Conservation (phyloP, 2,888 invertebrate species). For the Platycheirus rosarum region DNA sequence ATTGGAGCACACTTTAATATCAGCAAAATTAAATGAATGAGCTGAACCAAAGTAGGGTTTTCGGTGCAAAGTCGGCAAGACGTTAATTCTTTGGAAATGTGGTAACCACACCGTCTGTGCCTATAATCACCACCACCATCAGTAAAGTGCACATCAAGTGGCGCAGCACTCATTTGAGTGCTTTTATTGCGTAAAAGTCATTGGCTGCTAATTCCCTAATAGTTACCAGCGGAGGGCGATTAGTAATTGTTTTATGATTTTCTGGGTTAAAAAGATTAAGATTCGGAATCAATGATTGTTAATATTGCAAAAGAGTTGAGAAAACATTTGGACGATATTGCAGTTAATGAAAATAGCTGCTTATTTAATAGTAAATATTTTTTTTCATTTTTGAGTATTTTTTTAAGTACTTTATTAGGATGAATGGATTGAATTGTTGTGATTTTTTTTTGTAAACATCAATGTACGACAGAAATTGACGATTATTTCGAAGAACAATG, state of each 20-base stretch:
- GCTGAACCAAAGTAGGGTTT: slow-evolving; percentile 14
- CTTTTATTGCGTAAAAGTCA: slow-evolving; percentile 56
- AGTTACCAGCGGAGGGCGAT: slow-evolving; percentile 26
- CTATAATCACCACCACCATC: too few relatives aligned
- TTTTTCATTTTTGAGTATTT: too few relatives aligned
- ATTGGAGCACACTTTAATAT: slow-evolving; percentile 46
- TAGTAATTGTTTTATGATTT: slow-evolving; percentile 39
- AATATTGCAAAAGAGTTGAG: slow-evolving; percentile 17
- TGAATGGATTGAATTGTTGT: too few relatives aligned
- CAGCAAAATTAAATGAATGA: slow-evolving; percentile 20
- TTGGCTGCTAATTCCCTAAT: slow-evolving; percentile 53
- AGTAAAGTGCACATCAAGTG: slow-evolving; percentile 52
- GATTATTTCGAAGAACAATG: too few relatives aligned
- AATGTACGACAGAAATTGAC: too few relatives aligned
- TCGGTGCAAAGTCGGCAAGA: slow-evolving; percentile 26
- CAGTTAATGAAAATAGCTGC: too few relatives aligned
- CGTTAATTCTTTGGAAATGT: slow-evolving; percentile 47
- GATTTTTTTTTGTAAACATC: too few relatives aligned
- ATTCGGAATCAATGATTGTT: slow-evolving; percentile 6
- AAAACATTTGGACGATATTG: too few relatives aligned
- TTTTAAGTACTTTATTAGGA: too few relatives aligned
- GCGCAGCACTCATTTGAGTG: slow-evolving; percentile 43
- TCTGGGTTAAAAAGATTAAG: slow-evolving; percentile 41
- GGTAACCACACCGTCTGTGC: slow-evolving; percentile 27
- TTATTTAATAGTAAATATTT: too few relatives aligned